Evolutionary conservation across 2,113 vertebrate genomes (phyloP), one percentile per base, ranked within the genome.

Genomic region (Enhydra lutris): DNA sequence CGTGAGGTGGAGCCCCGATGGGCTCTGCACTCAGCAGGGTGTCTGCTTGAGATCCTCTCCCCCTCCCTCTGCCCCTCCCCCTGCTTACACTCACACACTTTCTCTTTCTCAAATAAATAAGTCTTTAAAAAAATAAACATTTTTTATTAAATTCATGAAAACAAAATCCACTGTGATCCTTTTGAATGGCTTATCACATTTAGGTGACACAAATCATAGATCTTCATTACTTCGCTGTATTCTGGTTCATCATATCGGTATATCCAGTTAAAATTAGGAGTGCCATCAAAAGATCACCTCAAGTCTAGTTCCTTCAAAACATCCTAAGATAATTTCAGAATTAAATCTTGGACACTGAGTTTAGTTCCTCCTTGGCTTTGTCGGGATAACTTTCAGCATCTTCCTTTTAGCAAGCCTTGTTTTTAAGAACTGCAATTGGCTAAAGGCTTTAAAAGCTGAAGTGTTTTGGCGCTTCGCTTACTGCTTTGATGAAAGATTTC

Each of bases 91-190:
- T 67, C 31, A 67, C 31, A 36, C 4, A 14, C 67, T 20, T 14
- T n/a, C 34, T 69, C 65, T 69, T 9, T 69, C 34, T 69, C 67
- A 10, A n/a, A 21, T 36, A 69, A n/a, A 36, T 36, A 69, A n/a
- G 4, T 69, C 31, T 67, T 67, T 34, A 17, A 67, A 67, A 67
- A 65, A 63, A 26, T 61, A 61, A 65, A 67, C 7, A 67, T 34
- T 69, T 69, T 69, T 69, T 91, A 52, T 1, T 95, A 93, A 94
- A 42, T 20, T 78, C 71, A 87, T 84, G 24, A 95, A 95, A 92
- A 36, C 69, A 80, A 63, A n/a, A 86, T 93, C 18, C 23, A 67
- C 50, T 36, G 3, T 59, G 34, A 47, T 39, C 50, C 24, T 91
- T 88, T 91, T 45, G 78, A 74, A 57, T 94, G 29, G 76, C 86